Evolutionary conservation across 2,113 vertebrate genomes (phyloP).

Genomic region (Saguinus midas): DNA sequence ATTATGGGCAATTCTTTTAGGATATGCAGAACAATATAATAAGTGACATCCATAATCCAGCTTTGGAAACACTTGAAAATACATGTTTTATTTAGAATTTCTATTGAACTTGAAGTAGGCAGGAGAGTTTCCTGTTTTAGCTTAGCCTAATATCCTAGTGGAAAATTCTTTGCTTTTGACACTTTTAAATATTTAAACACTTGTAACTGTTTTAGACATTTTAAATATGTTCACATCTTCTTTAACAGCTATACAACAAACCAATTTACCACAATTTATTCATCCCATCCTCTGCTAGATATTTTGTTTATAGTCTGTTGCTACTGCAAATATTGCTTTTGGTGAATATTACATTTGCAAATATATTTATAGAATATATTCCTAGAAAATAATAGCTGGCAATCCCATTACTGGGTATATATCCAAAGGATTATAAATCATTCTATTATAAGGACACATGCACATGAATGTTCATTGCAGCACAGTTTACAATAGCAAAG

Average conservation of each 20-base stretch:
- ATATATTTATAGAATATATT: background rate
- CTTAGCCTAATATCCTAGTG: background rate
- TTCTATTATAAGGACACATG: too few species aligned
- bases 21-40: background rate
- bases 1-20: background rate
- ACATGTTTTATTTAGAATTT: background rate
- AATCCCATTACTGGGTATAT: too few species aligned
- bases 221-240: background rate
- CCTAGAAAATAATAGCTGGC: background rate
- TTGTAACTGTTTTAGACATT: background rate
- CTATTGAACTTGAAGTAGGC: background rate
- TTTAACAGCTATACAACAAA: background rate
- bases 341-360: background rate
- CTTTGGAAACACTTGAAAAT: background rate
- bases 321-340: background rate
- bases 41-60: background rate
- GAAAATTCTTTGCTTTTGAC: background rate
- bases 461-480: too few species aligned
- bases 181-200: background rate
- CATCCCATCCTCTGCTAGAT: background rate
- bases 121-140: background rate
- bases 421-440: too few species aligned
- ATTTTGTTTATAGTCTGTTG: background rate
- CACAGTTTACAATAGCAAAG: too few species aligned
- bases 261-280: background rate